Evolutionary conservation across 2,797 vertebrate genomes (phyloP).

Genomic region (Sebastes kiyomatsui): DNA sequence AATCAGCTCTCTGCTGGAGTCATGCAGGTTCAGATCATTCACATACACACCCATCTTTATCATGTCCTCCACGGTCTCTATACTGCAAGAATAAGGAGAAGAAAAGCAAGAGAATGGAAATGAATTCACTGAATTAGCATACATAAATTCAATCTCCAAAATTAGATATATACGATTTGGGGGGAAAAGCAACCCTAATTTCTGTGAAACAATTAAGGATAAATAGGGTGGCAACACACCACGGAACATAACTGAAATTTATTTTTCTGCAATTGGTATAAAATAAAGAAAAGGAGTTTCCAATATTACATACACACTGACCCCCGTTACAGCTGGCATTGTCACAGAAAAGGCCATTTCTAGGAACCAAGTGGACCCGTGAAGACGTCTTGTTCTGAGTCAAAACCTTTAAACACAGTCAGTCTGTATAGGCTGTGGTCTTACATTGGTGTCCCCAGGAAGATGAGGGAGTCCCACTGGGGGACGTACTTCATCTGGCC

Average conservation of each 20-base stretch:
- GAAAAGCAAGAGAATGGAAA: background rate
- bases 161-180: background rate
- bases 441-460: conserved; percentile 85
- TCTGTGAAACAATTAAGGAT: background rate
- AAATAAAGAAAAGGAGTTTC: background rate
- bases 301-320: background rate
- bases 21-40: conserved; percentile 83
- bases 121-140: background rate
- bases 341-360: background rate
- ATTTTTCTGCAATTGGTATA: background rate
- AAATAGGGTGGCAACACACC: background rate
- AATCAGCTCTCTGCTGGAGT: conserved; percentile 85
- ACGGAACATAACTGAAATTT: too few relatives aligned
- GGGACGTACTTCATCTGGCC: conserved; percentile 86
- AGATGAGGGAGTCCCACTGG: conserved; percentile 85
- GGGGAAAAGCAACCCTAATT: background rate
- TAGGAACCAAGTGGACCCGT: background rate
- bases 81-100: conserved; percentile 50
- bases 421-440: background rate
- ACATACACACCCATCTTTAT: conserved; percentile 86
- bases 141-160: background rate
- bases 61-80: conserved; percentile 85
- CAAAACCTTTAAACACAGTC: background rate
- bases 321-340: too few relatives aligned
- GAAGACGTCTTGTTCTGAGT: background rate